phyloP scores from a whole-genome alignment of 2,888 invertebrate genomes.

The Trichogramma evanescens region DNA sequence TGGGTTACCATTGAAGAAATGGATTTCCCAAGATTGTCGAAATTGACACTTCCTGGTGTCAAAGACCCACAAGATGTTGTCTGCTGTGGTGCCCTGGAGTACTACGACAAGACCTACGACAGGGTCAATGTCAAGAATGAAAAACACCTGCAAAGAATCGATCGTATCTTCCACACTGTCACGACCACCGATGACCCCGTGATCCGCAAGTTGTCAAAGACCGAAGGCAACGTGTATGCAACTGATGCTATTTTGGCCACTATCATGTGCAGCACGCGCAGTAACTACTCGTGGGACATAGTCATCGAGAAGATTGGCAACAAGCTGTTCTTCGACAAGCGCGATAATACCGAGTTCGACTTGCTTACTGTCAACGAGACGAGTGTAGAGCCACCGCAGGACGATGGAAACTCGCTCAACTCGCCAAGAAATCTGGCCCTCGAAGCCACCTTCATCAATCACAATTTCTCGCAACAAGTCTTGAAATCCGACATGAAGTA shows the following conservation, averaged over 20 bases:
- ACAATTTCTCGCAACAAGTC: slow-evolving; percentile 98
- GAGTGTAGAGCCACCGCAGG: slow-evolving; percentile 93
- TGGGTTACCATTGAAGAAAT: slow-evolving; percentile 98
- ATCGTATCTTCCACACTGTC: slow-evolving; percentile 94
- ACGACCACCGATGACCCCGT: slow-evolving; percentile 96
- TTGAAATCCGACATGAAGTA: slow-evolving; percentile 70
- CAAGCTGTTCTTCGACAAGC: slow-evolving; percentile 94
- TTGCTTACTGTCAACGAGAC: slow-evolving; percentile 97
- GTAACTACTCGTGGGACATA: slow-evolving; percentile 98
- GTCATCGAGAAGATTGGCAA: slow-evolving; percentile 92
- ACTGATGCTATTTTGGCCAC: slow-evolving; percentile 97
- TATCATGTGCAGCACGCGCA: slow-evolving; percentile 97
- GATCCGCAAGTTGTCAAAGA: slow-evolving; percentile 86
- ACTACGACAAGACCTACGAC: slow-evolving; percentile 94
- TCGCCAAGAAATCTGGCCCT: slow-evolving; percentile 91
- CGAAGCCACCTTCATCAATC: slow-evolving; percentile 98
- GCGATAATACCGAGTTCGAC: slow-evolving; percentile 96
- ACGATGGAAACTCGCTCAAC: slow-evolving; percentile 91
- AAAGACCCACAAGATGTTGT: slow-evolving; percentile 75
- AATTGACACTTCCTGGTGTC: slow-evolving; percentile 84
- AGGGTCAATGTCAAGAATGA: slow-evolving; percentile 95
- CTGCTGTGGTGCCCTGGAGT: slow-evolving; percentile 89
- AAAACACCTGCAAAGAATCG: slow-evolving; percentile 83
- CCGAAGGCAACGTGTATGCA: slow-evolving; percentile 92
- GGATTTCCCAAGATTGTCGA: slow-evolving; percentile 93